Percentiles rank a stretch among this genome's conserved stretches.
phyloP scores from a whole-genome alignment of 2,113 vertebrate genomes.

The Nerophis lumbriciformis region DNA sequence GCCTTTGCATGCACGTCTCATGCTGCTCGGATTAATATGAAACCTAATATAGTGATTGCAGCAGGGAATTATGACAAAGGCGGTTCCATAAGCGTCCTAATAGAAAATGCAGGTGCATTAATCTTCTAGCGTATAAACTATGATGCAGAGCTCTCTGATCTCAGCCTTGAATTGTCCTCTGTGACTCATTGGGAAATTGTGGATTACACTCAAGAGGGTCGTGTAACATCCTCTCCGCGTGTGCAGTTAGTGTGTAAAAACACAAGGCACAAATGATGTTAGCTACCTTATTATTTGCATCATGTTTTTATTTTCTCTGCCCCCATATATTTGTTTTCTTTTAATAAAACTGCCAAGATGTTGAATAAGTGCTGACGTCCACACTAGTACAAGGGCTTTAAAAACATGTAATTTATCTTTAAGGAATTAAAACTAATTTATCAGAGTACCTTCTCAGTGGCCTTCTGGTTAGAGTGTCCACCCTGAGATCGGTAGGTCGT shows the following conservation, averaged over 20 bases:
- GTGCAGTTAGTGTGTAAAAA: slow-evolving; percentile 6
- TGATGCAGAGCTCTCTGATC: slow-evolving; percentile 24
- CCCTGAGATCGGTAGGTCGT: no score
- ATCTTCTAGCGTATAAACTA: slow-evolving; percentile 24
- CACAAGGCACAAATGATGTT: not conserved
- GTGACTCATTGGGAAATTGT: slow-evolving; percentile 29
- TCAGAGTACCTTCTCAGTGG: no score
- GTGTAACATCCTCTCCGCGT: slow-evolving; percentile 13
- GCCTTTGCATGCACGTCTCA: slow-evolving; percentile 14
- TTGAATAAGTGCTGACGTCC: no score
- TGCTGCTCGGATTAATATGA: slow-evolving; percentile 40
- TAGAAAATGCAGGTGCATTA: slow-evolving; percentile 42
- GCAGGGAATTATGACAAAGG: slow-evolving; percentile 41
- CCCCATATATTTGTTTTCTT: no score
- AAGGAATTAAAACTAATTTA: no score
- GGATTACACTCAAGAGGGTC: slow-evolving; percentile 31
- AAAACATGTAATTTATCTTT: no score
- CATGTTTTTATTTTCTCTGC: no score
- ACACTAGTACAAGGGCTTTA: no score
- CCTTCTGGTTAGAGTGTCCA: no score
- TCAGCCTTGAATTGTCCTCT: slow-evolving; percentile 36
- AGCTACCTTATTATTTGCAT: no score
- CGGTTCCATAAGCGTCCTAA: slow-evolving; percentile 25
- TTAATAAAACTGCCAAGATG: no score
- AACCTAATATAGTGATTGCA: slow-evolving; percentile 41